Percentiles rank a stretch among this genome's conserved stretches.
Evolutionary conservation across 1,140 invertebrate genomes (phyloP).

Genomic region (Apis dorsata): DNA sequence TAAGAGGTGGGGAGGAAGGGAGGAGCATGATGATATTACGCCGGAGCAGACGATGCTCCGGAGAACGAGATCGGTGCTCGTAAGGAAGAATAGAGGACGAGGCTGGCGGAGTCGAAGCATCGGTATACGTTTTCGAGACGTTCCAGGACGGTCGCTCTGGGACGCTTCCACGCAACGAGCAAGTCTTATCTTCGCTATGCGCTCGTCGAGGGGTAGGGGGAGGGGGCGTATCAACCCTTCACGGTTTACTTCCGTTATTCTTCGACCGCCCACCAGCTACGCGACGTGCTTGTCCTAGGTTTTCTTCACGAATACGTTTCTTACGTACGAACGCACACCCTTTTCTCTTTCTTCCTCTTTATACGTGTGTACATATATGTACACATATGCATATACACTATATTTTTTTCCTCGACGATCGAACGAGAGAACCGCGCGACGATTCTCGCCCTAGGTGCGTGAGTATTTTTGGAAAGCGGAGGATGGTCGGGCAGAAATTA

Average conservation of each 20-base stretch:
- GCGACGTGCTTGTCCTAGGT: not conserved
- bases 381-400: too few species aligned
- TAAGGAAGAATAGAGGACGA: constrained; percentile 54
- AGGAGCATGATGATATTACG: constrained; percentile 66
- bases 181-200: constrained; percentile 77
- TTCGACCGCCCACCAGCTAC: not conserved
- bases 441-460: not conserved
- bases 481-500: not conserved
- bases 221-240: constrained; percentile 70
- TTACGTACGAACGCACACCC: not conserved
- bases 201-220: constrained; percentile 66
- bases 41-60: constrained; percentile 64
- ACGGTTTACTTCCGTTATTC: constrained; percentile 50
- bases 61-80: constrained; percentile 61
- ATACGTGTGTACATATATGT: too few species aligned
- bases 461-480: constrained; percentile 5
- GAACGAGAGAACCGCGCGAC: too few species aligned
- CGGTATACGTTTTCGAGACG: constrained; percentile 61
- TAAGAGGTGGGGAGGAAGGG: constrained; percentile 37
- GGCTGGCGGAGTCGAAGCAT: constrained; percentile 40
- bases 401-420: too few species aligned
- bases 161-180: constrained; percentile 78
- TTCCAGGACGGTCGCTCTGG: constrained; percentile 71
- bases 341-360: too few species aligned
- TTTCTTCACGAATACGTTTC: not conserved